These are phyloP conservation scores for Volucella bombylans DNA, from an alignment of 2,888 invertebrate species.

Conservation along the genomic window DNA sequence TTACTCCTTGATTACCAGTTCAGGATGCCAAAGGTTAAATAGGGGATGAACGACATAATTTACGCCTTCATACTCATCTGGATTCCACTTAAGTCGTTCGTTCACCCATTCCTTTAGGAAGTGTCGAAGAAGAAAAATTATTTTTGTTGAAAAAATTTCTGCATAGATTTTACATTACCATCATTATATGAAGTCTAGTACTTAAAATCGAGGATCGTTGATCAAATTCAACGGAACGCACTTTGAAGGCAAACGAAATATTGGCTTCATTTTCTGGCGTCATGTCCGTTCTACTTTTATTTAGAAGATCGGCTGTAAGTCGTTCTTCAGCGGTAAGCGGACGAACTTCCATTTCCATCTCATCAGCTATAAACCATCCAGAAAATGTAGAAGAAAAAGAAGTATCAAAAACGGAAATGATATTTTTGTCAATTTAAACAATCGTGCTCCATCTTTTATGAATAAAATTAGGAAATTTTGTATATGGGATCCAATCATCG, in stretches of 20 bases:
- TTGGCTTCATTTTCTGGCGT: slow-evolving; percentile 76
- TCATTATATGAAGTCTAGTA: slow-evolving; percentile 80
- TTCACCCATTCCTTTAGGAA: slow-evolving; percentile 85
- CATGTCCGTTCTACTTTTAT: slow-evolving; percentile 82
- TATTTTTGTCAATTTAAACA: too few relatives aligned
- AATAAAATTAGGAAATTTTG: too few relatives aligned
- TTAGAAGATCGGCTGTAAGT: slow-evolving; percentile 84
- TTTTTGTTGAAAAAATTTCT: slow-evolving; percentile 39
- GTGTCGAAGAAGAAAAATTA: slow-evolving; percentile 63
- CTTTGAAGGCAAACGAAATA: slow-evolving; percentile 78
- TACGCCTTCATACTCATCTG: slow-evolving; percentile 84
- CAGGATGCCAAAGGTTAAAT: slow-evolving; percentile 78
- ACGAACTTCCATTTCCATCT: slow-evolving; percentile 77
- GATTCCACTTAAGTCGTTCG: slow-evolving; percentile 85
- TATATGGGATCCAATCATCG: too few relatives aligned
- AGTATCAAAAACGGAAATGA: too few relatives aligned
- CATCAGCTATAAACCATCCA: slow-evolving; percentile 74
- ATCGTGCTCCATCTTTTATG: too few relatives aligned
- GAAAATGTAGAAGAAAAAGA: neutral
- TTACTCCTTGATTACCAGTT: slow-evolving; percentile 56
- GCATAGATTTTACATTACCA: slow-evolving; percentile 78
- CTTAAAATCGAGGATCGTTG: slow-evolving; percentile 77
- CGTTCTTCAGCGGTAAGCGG: slow-evolving; percentile 83
- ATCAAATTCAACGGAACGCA: slow-evolving; percentile 78
- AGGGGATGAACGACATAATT: slow-evolving; percentile 75